Evolutionary conservation across 2,888 invertebrate species (phyloP).

Genomic region (Ceraclea dissimilis): DNA sequence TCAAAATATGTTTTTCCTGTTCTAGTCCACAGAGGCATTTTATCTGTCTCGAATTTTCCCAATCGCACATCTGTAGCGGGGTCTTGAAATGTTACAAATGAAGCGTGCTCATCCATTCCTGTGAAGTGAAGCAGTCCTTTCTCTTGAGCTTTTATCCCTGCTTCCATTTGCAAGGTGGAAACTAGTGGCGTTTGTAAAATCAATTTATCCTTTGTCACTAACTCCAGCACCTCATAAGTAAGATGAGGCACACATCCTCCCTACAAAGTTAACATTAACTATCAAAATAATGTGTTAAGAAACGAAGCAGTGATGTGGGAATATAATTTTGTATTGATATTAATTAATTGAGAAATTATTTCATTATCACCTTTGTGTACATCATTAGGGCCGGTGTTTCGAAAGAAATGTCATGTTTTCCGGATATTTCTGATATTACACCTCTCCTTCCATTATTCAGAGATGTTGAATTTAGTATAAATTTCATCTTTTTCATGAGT

Average conservation of each 20-base stretch:
- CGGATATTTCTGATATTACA: slow-evolving; percentile 49
- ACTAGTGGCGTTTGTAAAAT: slow-evolving; percentile 67
- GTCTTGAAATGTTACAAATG: slow-evolving; percentile 59
- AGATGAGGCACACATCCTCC: slow-evolving; percentile 79
- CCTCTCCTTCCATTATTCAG: slow-evolving; percentile 61
- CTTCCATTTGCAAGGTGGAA: slow-evolving; percentile 57
- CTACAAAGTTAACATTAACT: slow-evolving; percentile 42
- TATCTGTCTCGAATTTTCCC: slow-evolving; percentile 64
- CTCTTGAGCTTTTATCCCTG: slow-evolving; percentile 55
- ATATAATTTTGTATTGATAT: no score
- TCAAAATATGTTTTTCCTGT: slow-evolving; percentile 64
- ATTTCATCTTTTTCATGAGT: slow-evolving; percentile 55
- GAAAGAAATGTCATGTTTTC: slow-evolving; percentile 47
- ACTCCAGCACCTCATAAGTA: slow-evolving; percentile 65
- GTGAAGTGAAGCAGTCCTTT: slow-evolving; percentile 60
- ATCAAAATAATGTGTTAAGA: background rate
- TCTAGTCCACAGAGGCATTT: slow-evolving; percentile 71
- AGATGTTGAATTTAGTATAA: slow-evolving; percentile 51
- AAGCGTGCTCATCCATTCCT: slow-evolving; percentile 38
- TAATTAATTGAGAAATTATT: no score
- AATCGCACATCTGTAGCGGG: slow-evolving; percentile 56
- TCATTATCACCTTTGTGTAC: slow-evolving; percentile 56
- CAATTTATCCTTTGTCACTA: slow-evolving; percentile 52
- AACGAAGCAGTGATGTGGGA: background rate
- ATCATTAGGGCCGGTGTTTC: slow-evolving; percentile 71